phyloP scores from a whole-genome alignment of 2,113 vertebrate genomes.

The Gallinago paraguaiae region DNA sequence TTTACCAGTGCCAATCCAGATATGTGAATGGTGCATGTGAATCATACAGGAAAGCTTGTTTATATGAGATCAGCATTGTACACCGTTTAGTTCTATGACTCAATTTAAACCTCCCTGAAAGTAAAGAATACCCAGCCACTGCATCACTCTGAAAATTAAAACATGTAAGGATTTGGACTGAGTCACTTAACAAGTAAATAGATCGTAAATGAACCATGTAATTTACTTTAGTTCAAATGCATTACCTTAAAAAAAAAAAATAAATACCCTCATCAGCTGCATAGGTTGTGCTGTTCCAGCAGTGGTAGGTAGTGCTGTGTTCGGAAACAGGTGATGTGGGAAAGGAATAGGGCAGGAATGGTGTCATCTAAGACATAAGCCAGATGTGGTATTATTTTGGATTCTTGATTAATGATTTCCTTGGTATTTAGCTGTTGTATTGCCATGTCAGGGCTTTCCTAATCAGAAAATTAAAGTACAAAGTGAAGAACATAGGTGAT shows the following conservation, averaged over 20 bases:
- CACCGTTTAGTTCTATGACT: background rate
- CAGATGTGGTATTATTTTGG: background rate
- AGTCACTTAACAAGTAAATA: constrained; percentile 44
- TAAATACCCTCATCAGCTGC: background rate
- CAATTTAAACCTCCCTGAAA: background rate
- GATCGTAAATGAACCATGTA: constrained; percentile 23
- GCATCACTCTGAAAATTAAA: background rate
- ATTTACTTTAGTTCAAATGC: constrained; percentile 13
- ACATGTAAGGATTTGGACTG: background rate
- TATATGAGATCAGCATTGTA: background rate
- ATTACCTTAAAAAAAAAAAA: background rate
- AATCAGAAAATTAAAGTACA: constrained; percentile 36
- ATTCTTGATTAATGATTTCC: background rate
- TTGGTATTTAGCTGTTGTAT: background rate
- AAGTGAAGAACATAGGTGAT: background rate
- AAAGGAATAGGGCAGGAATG: background rate
- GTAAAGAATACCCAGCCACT: background rate
- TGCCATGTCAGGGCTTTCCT: background rate
- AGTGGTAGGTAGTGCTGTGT: background rate
- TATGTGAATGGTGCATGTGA: background rate
- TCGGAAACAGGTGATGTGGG: background rate
- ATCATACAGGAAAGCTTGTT: background rate
- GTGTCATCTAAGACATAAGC: background rate
- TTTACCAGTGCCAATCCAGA: fast-evolving
- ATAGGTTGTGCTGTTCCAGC: background rate